phyloP scores from a whole-genome alignment of 2,113 vertebrate species.

The Bufo gargarizans region DNA sequence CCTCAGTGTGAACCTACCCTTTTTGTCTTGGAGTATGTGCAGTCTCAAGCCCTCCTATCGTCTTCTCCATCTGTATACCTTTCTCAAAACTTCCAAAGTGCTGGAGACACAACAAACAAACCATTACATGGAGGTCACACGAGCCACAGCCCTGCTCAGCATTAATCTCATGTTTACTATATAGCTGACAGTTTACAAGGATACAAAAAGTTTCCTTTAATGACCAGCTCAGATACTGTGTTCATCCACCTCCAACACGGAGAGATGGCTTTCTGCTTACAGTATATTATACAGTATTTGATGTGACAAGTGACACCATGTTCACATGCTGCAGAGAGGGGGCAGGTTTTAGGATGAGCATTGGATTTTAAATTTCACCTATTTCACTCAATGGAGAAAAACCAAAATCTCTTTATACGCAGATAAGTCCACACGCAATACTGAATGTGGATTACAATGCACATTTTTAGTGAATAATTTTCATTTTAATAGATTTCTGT shows the following conservation, averaged over 20 bases:
- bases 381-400: too few relatives aligned
- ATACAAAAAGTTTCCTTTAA: conserved; percentile 3
- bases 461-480: too few relatives aligned
- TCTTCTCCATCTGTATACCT: conserved; percentile 39
- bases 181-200: conserved; percentile 66
- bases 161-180: conserved; percentile 71
- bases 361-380: too few relatives aligned
- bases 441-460: too few relatives aligned
- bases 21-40: background rate
- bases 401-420: too few relatives aligned
- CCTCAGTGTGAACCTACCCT: too few relatives aligned
- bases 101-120: conserved; percentile 71
- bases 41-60: conserved; percentile 25
- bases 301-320: background rate
- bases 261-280: background rate
- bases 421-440: too few relatives aligned
- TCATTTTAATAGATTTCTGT: too few relatives aligned
- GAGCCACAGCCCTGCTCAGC: conserved; percentile 67
- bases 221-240: background rate
- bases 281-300: background rate
- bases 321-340: background rate
- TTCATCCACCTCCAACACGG: background rate
- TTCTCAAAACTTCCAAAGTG: conserved; percentile 41
- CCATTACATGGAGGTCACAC: conserved; percentile 63
- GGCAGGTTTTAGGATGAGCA: too few relatives aligned